Conservation (phyloP, 2,797 vertebrate genomes). For the Spondyliosoma cantharus region DNA sequence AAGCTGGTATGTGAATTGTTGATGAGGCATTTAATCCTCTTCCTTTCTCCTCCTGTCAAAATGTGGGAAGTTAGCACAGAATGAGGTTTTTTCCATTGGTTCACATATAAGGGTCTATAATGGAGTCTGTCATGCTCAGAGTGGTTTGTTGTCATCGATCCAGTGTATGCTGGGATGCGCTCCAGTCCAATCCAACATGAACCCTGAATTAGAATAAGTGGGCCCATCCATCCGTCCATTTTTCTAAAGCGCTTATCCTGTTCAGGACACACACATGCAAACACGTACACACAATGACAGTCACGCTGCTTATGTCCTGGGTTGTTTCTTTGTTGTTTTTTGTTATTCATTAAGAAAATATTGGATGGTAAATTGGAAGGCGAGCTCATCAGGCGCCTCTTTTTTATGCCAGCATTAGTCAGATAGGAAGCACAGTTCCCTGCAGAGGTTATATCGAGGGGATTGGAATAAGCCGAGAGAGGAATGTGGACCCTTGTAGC, state of each 20-base stretch:
- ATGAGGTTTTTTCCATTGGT: conserved; percentile 13
- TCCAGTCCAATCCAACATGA: conserved; percentile 12
- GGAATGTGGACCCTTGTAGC: conserved; percentile 1
- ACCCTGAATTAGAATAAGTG: conserved; percentile 18
- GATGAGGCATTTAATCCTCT: conserved; percentile 38
- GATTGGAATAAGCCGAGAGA: conserved; percentile 39
- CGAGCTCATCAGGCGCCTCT: conserved; percentile 25
- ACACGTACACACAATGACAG: background rate
- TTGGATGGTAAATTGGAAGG: conserved; percentile 25
- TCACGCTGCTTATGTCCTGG: background rate
- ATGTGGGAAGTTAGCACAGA: background rate
- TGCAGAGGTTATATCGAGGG: conserved; percentile 25
- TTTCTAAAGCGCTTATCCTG: conserved; percentile 34
- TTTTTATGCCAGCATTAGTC: conserved; percentile 25
- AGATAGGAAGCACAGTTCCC: conserved; percentile 19
- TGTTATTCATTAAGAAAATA: conserved; percentile 17
- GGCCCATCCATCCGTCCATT: conserved; percentile 10
- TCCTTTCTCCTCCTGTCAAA: conserved; percentile 17
- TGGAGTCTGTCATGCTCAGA: background rate
- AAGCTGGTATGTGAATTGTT: conserved; percentile 31
- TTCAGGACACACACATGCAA: conserved; percentile 2
- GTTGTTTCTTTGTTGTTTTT: conserved; percentile 19
- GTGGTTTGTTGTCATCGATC: conserved; percentile 8
- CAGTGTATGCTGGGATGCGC: background rate
- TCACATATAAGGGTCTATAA: conserved; percentile 8